A percentile compares a stretch with the other conserved stretches of the same genome.
Evolutionary conservation across 2,888 invertebrate genomes (phyloP).

Genomic region (Aethes cnicana): DNA sequence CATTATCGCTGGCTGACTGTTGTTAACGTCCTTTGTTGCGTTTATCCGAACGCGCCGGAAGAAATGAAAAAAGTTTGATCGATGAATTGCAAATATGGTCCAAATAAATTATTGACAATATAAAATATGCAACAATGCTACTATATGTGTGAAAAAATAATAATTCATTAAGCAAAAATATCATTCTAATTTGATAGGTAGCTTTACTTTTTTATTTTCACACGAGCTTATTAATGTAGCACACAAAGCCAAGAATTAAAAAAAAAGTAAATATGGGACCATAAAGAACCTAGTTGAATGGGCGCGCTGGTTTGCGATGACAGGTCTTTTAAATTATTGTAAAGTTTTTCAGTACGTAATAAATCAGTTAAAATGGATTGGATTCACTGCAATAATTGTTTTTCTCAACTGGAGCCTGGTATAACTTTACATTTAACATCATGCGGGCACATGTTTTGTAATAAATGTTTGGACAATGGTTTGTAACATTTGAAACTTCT

Average conservation of each 20-base stretch:
- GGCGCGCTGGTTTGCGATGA: conserved; percentile 15
- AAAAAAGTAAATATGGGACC: not conserved
- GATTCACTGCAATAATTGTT: conserved; percentile 80
- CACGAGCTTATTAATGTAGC: no score
- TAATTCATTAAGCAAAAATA: no score
- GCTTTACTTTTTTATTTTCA: no score
- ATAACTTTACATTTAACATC: conserved; percentile 73
- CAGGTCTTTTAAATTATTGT: not conserved
- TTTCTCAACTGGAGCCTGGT: conserved; percentile 69
- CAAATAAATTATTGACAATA: no score
- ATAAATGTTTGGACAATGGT: conserved; percentile 72
- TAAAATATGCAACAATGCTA: no score
- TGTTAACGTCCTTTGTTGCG: no score
- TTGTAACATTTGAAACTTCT: conserved; percentile 35
- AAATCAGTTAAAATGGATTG: conserved; percentile 63
- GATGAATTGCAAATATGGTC: no score
- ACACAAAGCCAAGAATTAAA: not conserved
- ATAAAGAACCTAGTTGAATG: conserved; percentile 23
- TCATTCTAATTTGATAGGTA: no score
- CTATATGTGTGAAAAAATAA: no score
- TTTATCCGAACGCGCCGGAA: no score
- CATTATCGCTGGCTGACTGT: no score
- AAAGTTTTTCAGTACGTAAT: not conserved
- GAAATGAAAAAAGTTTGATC: no score
- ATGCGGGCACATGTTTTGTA: conserved; percentile 81